Base-by-base conservation (phyloP, 2,113 vertebrate genomes). In the Cisticola juncidis region DNA sequence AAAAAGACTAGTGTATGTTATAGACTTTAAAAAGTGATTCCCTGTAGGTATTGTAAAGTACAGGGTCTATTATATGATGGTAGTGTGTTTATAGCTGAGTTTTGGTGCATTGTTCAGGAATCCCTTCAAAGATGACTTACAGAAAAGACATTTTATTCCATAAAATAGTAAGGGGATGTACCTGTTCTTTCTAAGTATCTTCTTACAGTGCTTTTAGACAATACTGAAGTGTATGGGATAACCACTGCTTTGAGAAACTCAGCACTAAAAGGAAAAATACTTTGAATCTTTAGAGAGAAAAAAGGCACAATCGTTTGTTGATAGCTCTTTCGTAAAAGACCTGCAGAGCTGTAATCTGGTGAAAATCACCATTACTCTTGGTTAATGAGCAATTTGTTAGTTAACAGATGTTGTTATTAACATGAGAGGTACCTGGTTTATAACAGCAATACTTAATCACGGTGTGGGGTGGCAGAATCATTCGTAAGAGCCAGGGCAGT, bases 341-440 rank as follows among this genome's bases (percentile, higher is more conserved):
- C 86, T 93, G 62, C 66, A 93, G 96, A 92, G 91, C 84, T 96
- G 89, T 96, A 94, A 94, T 93, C 94, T 97, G 96, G 89, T 95
- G 88, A 88, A 95, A 96, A 91, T 92, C 96, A 96, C 94, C 90
- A 69, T 92, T 97, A 92, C 77, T 92, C 78, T 88, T 96, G 89
- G 96, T 97, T 98, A 98, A 98, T 94, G 97, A 95, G 92, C 92
- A 95, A 82, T 94, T 94, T 96, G 97, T 97, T 97, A 93, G 95
- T 98, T 97, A 97, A 94, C 97, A 97, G 97, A 95, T 95, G 96
- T 93, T 97, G 81, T 96, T 97, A 96, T 96, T 94, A 93, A 95
- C 88, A 81, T 87, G 72, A 96, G 81, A 79, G 73, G 96, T 96
- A 97, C 95, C 97, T 97, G 97, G 95, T 96, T 98, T 98, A 94